A percentile compares a stretch with the other conserved stretches of the same genome.
Evolutionary conservation across 2,113 vertebrate species (phyloP).

Genomic region (Brachyhypopomus gauderio): DNA sequence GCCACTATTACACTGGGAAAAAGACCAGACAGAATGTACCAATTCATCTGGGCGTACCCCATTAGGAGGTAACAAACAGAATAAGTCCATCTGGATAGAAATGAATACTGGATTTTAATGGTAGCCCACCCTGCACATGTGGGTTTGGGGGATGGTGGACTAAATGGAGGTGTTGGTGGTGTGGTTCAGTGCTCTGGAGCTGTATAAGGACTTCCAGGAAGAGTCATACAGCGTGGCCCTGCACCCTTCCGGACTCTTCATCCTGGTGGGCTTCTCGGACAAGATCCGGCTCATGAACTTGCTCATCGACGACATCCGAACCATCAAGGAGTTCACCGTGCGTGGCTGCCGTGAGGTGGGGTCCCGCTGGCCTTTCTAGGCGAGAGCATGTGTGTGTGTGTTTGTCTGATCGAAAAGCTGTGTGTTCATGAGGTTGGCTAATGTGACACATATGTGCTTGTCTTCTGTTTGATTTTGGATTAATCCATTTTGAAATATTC

Average conservation of each 20-base stretch:
- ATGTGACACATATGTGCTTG: too few species aligned
- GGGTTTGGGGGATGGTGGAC: too few species aligned
- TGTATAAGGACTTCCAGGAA: slow-evolving; percentile 87
- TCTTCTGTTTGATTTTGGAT: too few species aligned
- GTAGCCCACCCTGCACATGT: too few species aligned
- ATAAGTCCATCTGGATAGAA: too few species aligned
- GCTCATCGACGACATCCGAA: slow-evolving; percentile 84
- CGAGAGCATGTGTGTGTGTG: neutral
- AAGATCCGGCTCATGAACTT: slow-evolving; percentile 90
- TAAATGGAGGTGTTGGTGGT: neutral
- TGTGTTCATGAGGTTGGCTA: too few species aligned
- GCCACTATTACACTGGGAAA: too few species aligned
- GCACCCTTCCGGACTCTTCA: slow-evolving; percentile 88
- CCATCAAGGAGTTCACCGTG: slow-evolving; percentile 87
- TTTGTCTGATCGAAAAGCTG: neutral
- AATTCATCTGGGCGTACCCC: too few species aligned
- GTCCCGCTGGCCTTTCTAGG: neutral
- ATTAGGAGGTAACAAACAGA: too few species aligned
- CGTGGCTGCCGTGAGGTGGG: slow-evolving; percentile 87
- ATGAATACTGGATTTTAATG: too few species aligned
- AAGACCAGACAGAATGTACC: too few species aligned
- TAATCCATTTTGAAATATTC: too few species aligned
- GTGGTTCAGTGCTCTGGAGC: slow-evolving; percentile 80
- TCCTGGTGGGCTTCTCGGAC: slow-evolving; percentile 90
- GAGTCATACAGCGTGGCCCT: slow-evolving; percentile 85